A percentile compares a stretch with the other conserved stretches of the same genome.
Evolutionary conservation across 2,797 vertebrate species (phyloP).

Genomic region (Lates japonicus): DNA sequence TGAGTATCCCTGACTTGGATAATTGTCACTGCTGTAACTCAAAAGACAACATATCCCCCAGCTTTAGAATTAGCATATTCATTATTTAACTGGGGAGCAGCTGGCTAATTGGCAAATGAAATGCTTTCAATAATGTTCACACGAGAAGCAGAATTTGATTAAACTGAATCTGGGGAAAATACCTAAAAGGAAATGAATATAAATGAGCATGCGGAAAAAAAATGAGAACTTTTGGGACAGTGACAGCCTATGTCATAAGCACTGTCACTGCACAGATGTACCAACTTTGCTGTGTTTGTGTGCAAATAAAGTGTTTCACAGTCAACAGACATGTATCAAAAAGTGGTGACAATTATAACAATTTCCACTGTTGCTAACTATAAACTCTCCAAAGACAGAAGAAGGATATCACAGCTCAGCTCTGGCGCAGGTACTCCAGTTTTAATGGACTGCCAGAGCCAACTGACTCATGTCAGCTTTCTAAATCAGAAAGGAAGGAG

Average conservation of each 20-base stretch:
- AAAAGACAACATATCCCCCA: conserved; percentile 80
- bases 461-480: conserved; percentile 73
- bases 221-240: conserved; percentile 45
- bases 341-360: conserved; percentile 17
- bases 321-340: conserved; percentile 37
- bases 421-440: conserved; percentile 58
- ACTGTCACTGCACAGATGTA: conserved; percentile 31
- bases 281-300: conserved; percentile 43
- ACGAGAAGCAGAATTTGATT: conserved; percentile 80
- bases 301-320: conserved; percentile 47
- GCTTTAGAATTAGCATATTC: conserved; percentile 84
- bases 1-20: conserved; percentile 66
- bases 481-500: conserved; percentile 75
- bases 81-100: conserved; percentile 83
- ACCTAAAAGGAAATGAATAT: conserved; percentile 65
- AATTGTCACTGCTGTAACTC: conserved; percentile 76
- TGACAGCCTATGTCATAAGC: conserved; percentile 37
- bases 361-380: conserved; percentile 11
- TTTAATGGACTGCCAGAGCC: conserved; percentile 73
- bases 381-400: conserved; percentile 21
- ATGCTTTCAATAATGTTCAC: conserved; percentile 82
- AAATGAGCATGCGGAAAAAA: conserved; percentile 49
- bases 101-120: conserved; percentile 85
- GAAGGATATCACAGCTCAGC: conserved; percentile 21
- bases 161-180: conserved; percentile 79